Base-by-base conservation (phyloP, 2,113 vertebrate genomes). In the Chionis minor region DNA sequence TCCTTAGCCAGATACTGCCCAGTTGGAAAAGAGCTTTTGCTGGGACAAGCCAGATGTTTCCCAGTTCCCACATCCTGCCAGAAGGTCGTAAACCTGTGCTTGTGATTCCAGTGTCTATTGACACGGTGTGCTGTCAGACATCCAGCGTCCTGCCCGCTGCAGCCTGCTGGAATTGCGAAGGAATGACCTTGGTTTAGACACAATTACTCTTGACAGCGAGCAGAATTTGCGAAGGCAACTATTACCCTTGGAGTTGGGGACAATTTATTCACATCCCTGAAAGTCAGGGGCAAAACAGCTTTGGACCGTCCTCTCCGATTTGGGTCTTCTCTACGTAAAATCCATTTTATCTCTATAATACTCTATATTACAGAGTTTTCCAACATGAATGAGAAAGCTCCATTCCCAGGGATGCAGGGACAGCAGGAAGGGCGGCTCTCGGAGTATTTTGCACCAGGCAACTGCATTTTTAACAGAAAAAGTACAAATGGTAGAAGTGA, bases 361-460 rank as follows among this genome's bases (percentile, higher is more conserved):
- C 65, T 86, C 87, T 21, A 12, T 10, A 9, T 2, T 42, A 62
- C 82, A 28, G 71, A 23, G 56, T 32, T 85, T 49, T 18, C 63
- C 74, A 5, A 10, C 0, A 8, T 90, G 74, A 65, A 49, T 3
- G 61, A 83, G 44, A 38, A 35, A 33, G 9, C 61, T 52, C 59
- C 10, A 0, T 8, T 44, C 74, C 70, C 2, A 0, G 54, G n/a
- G 55, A 0, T 10, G 55, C 24, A 33, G 81, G 86, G 66, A 15
- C 49, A 33, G 33, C 0, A 0, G 83, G 81, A n/a, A 42, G 44
- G 55, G 62, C 0, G 2, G 16, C 3, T 59, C 3, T 14, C 0
- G 4, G 45, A 58, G 8, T 16, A 8, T n/a, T 61, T 21, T 52
- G 77, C 78, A 38, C 49, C 4, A 35, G 70, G 65, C 54, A 52